These are phyloP conservation scores for Dolichopus griseipennis DNA, from an alignment of 2,888 invertebrate species.

Conservation along the genomic window DNA sequence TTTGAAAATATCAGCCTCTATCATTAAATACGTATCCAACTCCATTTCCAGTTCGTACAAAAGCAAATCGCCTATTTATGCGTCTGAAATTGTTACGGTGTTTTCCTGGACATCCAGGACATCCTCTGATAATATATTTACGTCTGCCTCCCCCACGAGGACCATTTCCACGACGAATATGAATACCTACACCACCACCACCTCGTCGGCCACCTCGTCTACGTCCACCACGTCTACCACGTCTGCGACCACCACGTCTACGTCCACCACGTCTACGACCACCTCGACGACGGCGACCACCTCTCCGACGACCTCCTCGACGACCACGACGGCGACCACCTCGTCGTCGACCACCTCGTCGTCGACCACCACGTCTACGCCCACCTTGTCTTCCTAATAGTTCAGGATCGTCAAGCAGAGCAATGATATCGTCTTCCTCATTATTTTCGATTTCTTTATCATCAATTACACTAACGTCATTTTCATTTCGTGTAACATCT, in stretches of 20 bases:
- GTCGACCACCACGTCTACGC: not conserved
- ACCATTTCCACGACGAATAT: not conserved
- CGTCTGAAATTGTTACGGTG: too few relatives aligned
- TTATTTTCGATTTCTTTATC: not conserved
- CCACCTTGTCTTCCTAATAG: not conserved
- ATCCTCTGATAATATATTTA: too few relatives aligned
- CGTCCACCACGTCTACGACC: not conserved
- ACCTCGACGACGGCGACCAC: not conserved
- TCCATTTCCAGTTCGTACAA: too few relatives aligned
- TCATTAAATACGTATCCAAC: too few relatives aligned
- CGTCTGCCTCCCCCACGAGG: not conserved
- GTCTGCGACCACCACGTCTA: not conserved
- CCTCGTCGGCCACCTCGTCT: not conserved
- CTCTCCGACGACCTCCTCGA: too few relatives aligned
- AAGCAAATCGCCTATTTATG: too few relatives aligned
- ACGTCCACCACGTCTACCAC: not conserved
- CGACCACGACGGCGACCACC: not conserved
- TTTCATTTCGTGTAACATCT: not conserved
- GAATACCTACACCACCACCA: not conserved
- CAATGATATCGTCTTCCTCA: not conserved
- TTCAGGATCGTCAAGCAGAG: not conserved
- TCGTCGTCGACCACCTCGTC: not conserved
- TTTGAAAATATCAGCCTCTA: too few relatives aligned
- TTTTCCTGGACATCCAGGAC: too few relatives aligned
- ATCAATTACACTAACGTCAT: not conserved